Conservation (phyloP, 2,888 invertebrate genomes). For the Lepeophtheirus nordmannii region DNA sequence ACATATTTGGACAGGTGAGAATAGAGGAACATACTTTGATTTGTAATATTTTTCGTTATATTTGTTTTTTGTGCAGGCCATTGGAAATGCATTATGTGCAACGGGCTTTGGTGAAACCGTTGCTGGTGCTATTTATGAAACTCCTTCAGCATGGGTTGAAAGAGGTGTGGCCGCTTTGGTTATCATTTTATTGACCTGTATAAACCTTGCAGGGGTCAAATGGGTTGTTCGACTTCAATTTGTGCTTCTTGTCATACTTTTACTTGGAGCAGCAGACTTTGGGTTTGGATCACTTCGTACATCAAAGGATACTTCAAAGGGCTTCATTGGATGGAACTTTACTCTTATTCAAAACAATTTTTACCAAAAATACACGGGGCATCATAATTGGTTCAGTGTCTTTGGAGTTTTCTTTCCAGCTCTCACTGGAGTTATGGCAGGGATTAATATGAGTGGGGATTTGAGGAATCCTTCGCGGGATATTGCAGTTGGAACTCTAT, state of each 20-base stretch:
- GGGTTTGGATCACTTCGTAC: slow-evolving; percentile 50
- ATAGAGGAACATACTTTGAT: slow-evolving; percentile 12
- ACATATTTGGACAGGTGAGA: slow-evolving; percentile 83
- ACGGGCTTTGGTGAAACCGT: slow-evolving; percentile 94
- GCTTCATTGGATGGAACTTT: slow-evolving; percentile 71
- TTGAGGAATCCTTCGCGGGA: slow-evolving; percentile 74
- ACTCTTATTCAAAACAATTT: slow-evolving; percentile 64
- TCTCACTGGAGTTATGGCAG: slow-evolving; percentile 86
- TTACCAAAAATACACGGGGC: slow-evolving; percentile 57
- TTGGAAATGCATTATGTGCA: slow-evolving; percentile 87
- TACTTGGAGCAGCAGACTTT: slow-evolving; percentile 80
- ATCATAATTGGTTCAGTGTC: slow-evolving; percentile 82
- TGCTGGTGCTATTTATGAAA: slow-evolving; percentile 43
- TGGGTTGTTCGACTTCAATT: slow-evolving; percentile 95
- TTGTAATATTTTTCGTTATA: background rate
- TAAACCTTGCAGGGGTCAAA: slow-evolving; percentile 90
- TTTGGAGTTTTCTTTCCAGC: slow-evolving; percentile 97
- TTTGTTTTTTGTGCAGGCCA: slow-evolving; percentile 52
- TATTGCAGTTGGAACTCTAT: slow-evolving; percentile 84
- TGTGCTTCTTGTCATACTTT: slow-evolving; percentile 61
- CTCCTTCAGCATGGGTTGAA: slow-evolving; percentile 50
- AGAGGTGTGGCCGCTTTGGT: slow-evolving; percentile 73
- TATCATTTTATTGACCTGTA: slow-evolving; percentile 65
- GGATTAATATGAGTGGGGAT: slow-evolving; percentile 97
- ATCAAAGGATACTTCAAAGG: slow-evolving; percentile 43